A percentile compares a stretch with the other conserved stretches of the same genome.
phyloP scores from a whole-genome alignment of 2,113 vertebrate species.

The Oophaga pumilio region DNA sequence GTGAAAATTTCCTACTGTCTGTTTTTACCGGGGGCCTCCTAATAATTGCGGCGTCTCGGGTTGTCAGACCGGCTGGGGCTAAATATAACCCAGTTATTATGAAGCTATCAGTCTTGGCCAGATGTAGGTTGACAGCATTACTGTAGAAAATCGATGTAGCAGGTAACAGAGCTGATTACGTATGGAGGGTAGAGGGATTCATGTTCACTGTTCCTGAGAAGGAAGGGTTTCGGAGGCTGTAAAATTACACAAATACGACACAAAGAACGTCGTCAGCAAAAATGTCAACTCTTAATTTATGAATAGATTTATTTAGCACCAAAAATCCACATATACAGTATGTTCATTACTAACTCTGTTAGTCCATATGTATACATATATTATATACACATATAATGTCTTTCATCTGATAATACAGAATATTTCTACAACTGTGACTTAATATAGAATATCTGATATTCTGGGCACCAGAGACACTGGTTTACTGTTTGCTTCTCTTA shows the following conservation, averaged over 20 bases:
- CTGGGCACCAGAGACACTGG: too few relatives aligned
- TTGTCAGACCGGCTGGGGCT: not conserved
- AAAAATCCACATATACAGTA: not conserved
- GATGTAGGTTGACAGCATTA: conserved; percentile 23
- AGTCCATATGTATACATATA: too few relatives aligned
- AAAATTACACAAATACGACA: conserved; percentile 3
- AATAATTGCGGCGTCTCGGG: not conserved
- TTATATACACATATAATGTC: too few relatives aligned
- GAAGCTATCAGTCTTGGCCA: conserved; percentile 26
- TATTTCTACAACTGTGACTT: too few relatives aligned
- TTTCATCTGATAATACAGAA: too few relatives aligned
- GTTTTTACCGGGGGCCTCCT: not conserved
- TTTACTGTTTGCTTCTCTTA: too few relatives aligned
- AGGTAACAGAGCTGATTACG: conserved; percentile 16
- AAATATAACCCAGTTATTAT: conserved; percentile 41
- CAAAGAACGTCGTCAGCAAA: not conserved
- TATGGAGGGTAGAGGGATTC: not conserved
- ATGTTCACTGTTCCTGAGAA: not conserved
- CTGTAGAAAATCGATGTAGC: not conserved
- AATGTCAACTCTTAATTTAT: not conserved
- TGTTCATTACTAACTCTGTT: not conserved
- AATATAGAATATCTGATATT: too few relatives aligned
- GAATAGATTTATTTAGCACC: not conserved
- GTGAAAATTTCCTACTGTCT: not conserved
- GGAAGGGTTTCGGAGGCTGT: not conserved